Conservation (phyloP, 2,888 invertebrate species). For the Operophtera brumata region DNA sequence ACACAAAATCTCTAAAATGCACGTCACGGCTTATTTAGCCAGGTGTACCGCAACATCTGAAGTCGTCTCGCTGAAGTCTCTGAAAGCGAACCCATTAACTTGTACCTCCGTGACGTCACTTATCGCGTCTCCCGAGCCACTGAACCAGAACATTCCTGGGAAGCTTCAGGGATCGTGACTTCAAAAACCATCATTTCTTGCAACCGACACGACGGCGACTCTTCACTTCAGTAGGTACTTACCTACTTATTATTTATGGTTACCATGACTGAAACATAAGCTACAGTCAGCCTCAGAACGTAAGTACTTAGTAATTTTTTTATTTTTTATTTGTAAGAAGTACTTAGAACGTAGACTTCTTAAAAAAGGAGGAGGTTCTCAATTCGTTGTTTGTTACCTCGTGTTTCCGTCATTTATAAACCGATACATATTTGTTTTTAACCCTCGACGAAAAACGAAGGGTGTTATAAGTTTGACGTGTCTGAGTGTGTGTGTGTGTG, state of each 20-base stretch:
- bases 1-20: neutral
- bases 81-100: conserved; percentile 26
- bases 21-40: conserved; percentile 1
- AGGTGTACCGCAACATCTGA: conserved; percentile 12
- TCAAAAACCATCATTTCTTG: conserved; percentile 13
- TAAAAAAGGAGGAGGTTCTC: no score
- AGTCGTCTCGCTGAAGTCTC: conserved; percentile 26
- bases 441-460: no score
- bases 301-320: no score
- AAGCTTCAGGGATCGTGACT: conserved; percentile 12
- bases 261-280: neutral
- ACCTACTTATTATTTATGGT: neutral
- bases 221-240: neutral
- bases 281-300: no score
- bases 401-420: no score
- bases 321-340: no score
- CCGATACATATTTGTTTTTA: no score
- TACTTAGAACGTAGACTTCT: no score
- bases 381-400: no score
- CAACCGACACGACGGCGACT: neutral
- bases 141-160: conserved; percentile 28
- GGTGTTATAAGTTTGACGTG: no score
- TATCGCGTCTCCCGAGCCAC: conserved; percentile 39
- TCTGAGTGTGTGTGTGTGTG: no score
- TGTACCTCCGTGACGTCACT: conserved; percentile 38